Percentiles rank a stretch among this genome's conserved stretches.
Evolutionary conservation across 2,888 invertebrate genomes (phyloP).

Genomic region (Barypeithes pellucidus): DNA sequence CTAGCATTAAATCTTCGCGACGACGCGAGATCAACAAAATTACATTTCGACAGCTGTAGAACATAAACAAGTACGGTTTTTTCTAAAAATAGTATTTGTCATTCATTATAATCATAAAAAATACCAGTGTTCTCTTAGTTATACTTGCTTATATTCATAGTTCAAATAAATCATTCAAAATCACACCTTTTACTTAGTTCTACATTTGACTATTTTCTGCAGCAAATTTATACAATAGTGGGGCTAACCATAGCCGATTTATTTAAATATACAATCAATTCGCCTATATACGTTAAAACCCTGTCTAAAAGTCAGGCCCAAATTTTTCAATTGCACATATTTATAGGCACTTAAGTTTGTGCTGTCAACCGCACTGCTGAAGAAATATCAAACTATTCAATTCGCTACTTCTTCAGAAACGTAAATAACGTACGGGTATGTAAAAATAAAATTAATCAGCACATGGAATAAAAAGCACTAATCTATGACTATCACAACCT

Average conservation of each 20-base stretch:
- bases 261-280: conserved; percentile 63
- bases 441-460: conserved; percentile 50
- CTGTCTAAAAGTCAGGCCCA: conserved; percentile 70
- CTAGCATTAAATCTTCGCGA: conserved; percentile 68
- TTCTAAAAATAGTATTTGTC: conserved; percentile 38
- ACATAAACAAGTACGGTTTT: conserved; percentile 48
- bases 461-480: conserved; percentile 61
- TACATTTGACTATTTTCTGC: conserved; percentile 61
- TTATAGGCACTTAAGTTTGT: conserved; percentile 69
- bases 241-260: conserved; percentile 63
- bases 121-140: conserved; percentile 35
- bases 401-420: conserved; percentile 31
- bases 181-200: conserved; percentile 62
- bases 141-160: conserved; percentile 55
- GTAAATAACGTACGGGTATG: conserved; percentile 49
- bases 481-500: conserved; percentile 71
- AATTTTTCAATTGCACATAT: conserved; percentile 69
- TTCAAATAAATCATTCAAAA: conserved; percentile 55
- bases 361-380: conserved; percentile 41
- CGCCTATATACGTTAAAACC: conserved; percentile 61
- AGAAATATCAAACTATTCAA: conserved; percentile 29
- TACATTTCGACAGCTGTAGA: conserved; percentile 55
- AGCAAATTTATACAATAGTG: conserved; percentile 67
- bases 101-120: conserved; percentile 34
- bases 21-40: conserved; percentile 64